Evolutionary conservation across 2,888 invertebrate species (phyloP).

Genomic region (Anagyrus pseudococci): DNA sequence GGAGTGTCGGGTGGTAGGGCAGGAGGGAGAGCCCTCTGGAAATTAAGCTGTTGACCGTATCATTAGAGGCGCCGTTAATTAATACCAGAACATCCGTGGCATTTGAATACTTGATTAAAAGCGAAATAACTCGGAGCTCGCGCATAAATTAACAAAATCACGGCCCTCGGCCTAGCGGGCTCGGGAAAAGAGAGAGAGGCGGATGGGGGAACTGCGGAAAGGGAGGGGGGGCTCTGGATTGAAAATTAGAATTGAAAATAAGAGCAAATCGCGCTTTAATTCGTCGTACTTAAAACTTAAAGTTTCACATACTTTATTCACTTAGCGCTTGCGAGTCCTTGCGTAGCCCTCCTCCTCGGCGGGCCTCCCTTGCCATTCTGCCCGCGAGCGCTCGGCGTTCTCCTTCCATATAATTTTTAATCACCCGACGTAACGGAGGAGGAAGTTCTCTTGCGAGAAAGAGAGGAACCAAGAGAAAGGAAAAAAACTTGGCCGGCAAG

Average conservation of each 20-base stretch:
- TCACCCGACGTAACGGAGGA: slow-evolving; percentile 17
- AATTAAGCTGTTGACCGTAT: too few relatives aligned
- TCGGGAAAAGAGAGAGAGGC: too few relatives aligned
- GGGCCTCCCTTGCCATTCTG: not conserved
- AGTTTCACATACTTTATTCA: slow-evolving; percentile 28
- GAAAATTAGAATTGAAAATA: not conserved
- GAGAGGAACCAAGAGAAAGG: not conserved
- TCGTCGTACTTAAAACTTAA: slow-evolving; percentile 1
- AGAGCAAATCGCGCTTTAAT: not conserved
- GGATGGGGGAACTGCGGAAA: too few relatives aligned
- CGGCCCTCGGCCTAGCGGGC: not conserved
- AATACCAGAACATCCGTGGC: too few relatives aligned
- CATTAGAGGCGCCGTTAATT: too few relatives aligned
- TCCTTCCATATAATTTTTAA: slow-evolving; percentile 36
- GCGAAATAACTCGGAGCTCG: not conserved
- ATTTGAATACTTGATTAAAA: slow-evolving; percentile 2
- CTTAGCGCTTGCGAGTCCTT: slow-evolving; percentile 7
- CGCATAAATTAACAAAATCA: not conserved
- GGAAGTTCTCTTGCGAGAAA: not conserved
- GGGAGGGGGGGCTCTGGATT: too few relatives aligned
- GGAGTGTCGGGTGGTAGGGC: too few relatives aligned
- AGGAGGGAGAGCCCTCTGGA: too few relatives aligned
- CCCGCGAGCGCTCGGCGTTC: not conserved
- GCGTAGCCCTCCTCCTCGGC: too few relatives aligned
- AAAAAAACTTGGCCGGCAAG: slow-evolving; percentile 13